phyloP scores from a whole-genome alignment of 2,797 vertebrate species.

The Sardinella longiceps region DNA sequence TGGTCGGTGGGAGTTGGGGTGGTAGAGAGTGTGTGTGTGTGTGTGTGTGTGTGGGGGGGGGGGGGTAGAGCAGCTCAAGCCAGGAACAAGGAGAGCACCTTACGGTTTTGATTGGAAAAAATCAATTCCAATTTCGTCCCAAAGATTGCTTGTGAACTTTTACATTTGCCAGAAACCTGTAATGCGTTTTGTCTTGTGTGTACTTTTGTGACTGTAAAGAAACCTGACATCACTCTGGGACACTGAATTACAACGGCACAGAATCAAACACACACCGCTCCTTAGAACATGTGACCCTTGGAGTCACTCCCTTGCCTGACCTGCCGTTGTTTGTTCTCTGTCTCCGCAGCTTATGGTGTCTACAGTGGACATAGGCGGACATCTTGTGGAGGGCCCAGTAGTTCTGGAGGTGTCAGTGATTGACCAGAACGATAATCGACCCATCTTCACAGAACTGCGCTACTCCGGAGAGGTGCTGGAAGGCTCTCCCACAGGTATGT shows the following conservation, averaged over 20 bases:
- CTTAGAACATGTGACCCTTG: not conserved
- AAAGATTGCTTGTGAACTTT: not conserved
- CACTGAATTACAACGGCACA: not conserved
- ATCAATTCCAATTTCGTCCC: conserved; percentile 7
- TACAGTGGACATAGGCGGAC: conserved; percentile 78
- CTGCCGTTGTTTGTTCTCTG: not conserved
- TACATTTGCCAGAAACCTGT: conserved; percentile 8
- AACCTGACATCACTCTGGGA: not conserved
- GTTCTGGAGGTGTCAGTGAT: conserved; percentile 84
- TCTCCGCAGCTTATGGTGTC: conserved; percentile 80
- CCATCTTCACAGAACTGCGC: conserved; percentile 88
- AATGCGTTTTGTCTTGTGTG: not conserved
- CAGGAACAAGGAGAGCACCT: not conserved
- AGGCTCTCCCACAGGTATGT: conserved; percentile 91
- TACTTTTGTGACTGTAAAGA: not conserved
- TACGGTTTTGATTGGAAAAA: not conserved
- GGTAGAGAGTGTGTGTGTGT: no score
- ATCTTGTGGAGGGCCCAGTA: conserved; percentile 83
- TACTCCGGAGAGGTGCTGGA: conserved; percentile 93
- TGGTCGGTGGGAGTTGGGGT: not conserved
- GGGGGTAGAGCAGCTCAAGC: no score
- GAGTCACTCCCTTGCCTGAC: not conserved
- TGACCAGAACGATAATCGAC: conserved; percentile 96
- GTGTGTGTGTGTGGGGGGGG: no score
- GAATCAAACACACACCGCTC: not conserved